A percentile compares a stretch with the other conserved stretches of the same genome.
Conservation (phyloP, 2,888 invertebrate genomes). For the Gymnocheta viridis region DNA sequence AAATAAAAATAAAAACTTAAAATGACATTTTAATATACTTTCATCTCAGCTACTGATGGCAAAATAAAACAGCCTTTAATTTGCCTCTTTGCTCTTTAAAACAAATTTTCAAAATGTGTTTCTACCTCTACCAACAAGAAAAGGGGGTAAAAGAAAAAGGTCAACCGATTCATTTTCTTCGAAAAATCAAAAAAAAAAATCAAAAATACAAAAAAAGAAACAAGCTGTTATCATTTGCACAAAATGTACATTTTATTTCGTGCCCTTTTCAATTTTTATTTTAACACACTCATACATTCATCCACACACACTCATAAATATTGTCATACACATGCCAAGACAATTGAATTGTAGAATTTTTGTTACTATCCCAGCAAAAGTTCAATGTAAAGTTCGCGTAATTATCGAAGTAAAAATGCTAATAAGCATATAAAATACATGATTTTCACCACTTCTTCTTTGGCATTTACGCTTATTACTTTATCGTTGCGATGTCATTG, state of each 20-base stretch:
- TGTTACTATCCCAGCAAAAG: no score
- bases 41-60: neutral
- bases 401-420: no score
- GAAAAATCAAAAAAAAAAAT: neutral
- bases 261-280: conserved; percentile 3
- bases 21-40: conserved; percentile 25
- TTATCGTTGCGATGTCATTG: no score
- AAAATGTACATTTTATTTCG: conserved; percentile 2
- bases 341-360: no score
- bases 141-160: neutral
- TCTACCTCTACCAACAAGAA: neutral
- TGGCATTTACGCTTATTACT: no score
- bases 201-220: neutral
- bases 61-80: neutral
- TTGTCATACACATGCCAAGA: neutral
- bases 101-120: neutral
- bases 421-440: no score
- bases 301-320: neutral
- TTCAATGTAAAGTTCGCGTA: no score
- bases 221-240: neutral
- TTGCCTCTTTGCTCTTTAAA: neutral
- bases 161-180: neutral
- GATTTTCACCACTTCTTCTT: no score
- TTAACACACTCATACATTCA: neutral
- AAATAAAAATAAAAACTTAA: neutral